Conservation (phyloP, 1,140 invertebrate genomes). For the Brachionus manjavacas region DNA sequence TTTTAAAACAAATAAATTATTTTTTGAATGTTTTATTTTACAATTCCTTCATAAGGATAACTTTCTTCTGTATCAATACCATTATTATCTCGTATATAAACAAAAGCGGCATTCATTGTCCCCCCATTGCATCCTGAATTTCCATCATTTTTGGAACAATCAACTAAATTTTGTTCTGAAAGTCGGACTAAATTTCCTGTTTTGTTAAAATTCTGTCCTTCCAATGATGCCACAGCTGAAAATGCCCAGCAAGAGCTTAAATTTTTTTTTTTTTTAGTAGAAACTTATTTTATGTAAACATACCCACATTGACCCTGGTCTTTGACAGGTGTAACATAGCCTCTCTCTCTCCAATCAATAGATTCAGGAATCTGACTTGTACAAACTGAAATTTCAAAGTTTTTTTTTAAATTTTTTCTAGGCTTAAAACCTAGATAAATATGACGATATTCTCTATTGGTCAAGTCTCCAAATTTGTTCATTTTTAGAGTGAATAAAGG, state of each 20-base stretch:
- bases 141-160: slow-evolving; percentile 47
- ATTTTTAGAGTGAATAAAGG: slow-evolving; percentile 49
- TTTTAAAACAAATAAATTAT: not conserved
- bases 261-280: not conserved
- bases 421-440: not conserved
- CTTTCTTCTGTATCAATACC: slow-evolving; percentile 14
- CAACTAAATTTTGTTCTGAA: slow-evolving; percentile 51
- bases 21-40: not conserved
- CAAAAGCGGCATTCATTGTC: slow-evolving; percentile 52
- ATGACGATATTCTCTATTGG: not conserved
- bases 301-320: slow-evolving; percentile 35
- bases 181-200: slow-evolving; percentile 47
- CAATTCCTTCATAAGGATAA: slow-evolving; percentile 44
- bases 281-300: not conserved
- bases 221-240: slow-evolving; percentile 46
- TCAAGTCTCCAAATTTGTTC: slow-evolving; percentile 52
- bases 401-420: not conserved
- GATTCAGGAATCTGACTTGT: not conserved
- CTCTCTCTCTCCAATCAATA: slow-evolving; percentile 18
- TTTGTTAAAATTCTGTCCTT: slow-evolving; percentile 48
- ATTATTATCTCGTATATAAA: slow-evolving; percentile 47
- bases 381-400: not conserved
- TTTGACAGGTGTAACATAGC: slow-evolving; percentile 12
- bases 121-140: slow-evolving; percentile 53
- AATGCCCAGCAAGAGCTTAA: slow-evolving; percentile 36